These are phyloP conservation scores for Pteria penguin DNA, from an alignment of 2,888 invertebrate genomes.

Conservation along the genomic window DNA sequence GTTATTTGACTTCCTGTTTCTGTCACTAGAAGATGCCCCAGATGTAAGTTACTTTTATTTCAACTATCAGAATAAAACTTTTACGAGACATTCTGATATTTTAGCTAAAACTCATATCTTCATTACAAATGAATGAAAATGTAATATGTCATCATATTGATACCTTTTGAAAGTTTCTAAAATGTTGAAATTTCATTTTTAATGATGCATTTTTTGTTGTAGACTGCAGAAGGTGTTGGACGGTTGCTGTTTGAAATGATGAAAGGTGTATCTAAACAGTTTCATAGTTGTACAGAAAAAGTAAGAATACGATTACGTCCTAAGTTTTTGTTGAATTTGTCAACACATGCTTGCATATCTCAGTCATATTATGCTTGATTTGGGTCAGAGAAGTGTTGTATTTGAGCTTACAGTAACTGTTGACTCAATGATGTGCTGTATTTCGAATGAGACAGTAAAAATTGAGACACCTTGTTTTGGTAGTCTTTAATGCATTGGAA, in stretches of 20 bases:
- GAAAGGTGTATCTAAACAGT: constrained; percentile 89
- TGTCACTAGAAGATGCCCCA: constrained; percentile 85
- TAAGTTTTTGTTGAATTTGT: neutral
- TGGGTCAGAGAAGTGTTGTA: neutral
- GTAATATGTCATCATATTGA: no score
- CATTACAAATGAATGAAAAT: no score
- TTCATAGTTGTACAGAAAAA: constrained; percentile 90
- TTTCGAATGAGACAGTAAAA: no score
- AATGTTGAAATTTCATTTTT: no score
- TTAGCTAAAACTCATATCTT: no score
- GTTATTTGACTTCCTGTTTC: constrained; percentile 87
- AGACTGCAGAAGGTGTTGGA: constrained; percentile 90
- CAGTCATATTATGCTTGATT: neutral
- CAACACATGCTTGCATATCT: neutral
- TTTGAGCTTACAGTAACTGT: neutral
- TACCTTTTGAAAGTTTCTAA: no score
- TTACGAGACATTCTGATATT: no score
- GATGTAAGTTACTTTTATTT: constrained; percentile 84
- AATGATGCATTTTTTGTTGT: no score
- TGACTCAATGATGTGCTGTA: neutral
- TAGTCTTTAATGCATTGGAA: no score
- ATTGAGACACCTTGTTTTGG: no score
- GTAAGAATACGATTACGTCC: constrained; percentile 62
- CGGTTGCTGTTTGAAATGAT: constrained; percentile 93
- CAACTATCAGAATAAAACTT: no score